phyloP scores from a whole-genome alignment of 1,140 invertebrate genomes.

The Lycorma delicatula region DNA sequence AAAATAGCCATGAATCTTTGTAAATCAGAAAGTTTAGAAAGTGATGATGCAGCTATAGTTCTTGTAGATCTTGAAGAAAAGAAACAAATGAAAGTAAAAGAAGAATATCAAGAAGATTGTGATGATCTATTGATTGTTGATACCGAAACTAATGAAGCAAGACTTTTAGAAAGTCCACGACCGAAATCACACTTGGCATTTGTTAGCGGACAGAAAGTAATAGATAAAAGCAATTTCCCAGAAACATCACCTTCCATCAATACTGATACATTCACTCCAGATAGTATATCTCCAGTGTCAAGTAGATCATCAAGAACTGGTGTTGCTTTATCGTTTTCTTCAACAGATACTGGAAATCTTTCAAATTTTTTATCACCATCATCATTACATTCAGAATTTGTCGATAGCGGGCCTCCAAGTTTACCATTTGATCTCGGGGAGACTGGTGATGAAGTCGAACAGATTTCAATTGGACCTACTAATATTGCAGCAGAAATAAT shows the following conservation, averaged over 20 bases:
- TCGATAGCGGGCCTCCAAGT: constrained; percentile 26
- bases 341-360: constrained; percentile 32
- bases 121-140: constrained; percentile 48
- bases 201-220: constrained; percentile 25
- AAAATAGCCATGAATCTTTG: constrained; percentile 20
- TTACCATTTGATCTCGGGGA: constrained; percentile 23
- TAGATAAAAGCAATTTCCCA: constrained; percentile 5
- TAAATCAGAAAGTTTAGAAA: constrained; percentile 15
- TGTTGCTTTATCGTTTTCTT: constrained; percentile 24
- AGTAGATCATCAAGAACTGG: constrained; percentile 18
- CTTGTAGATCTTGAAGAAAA: constrained; percentile 23
- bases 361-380: constrained; percentile 34
- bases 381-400: constrained; percentile 21
- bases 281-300: constrained; percentile 27
- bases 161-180: constrained; percentile 39
- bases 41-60: constrained; percentile 16
- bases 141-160: constrained; percentile 44
- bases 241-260: constrained; percentile 28
- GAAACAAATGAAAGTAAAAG: constrained; percentile 17
- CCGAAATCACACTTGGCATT: constrained; percentile 28
- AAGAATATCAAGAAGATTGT: constrained; percentile 22
- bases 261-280: constrained; percentile 29
- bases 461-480: constrained; percentile 19
- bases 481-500: constrained; percentile 28
- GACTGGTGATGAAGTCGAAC: constrained; percentile 23